Evolutionary conservation across 2,888 invertebrate genomes (phyloP), one percentile per base, ranked within the genome.

Genomic region (Meloe dianella): DNA sequence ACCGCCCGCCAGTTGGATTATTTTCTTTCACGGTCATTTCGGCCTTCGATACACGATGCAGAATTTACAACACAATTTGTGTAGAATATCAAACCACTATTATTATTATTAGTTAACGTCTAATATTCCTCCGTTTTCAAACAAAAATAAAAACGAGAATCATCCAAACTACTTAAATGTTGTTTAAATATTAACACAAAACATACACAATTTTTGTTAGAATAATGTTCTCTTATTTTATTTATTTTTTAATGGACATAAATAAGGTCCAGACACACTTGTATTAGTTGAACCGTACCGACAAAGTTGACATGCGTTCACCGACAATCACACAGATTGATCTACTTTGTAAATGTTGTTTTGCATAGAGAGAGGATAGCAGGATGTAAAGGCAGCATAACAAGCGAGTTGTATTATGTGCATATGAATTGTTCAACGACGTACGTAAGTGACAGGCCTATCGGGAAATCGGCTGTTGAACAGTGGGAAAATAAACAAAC

Each of bases 1-100:
- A 86, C 85, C 84, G 84, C 82, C 83, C 83, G 83, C 82, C 83
- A 83, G 81, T 82, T 81, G 82, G 82, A 82, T 84, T 82, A 82
- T 82, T 81, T 82, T 82, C 82, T 83, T 83, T 84, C 83, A 84
- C 82, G 82, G 82, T 83, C 83, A 82, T 82, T 82, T 83, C 80
- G 74, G 73, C 54, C 54, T 22, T 24, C 54, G 24, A 54, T 54
- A 54, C 59, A 65, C 68, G 47, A 71, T 65, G 64, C 65, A 47
- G 65, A 56, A 59, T 65, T 65, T 63, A 64, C 60, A 58, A 58
- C 64, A 65, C 64, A 68, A 72, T 71, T 69, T 64, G 60, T 63
- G 66, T 35, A 9, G 20, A 12, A 12, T 14, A n/a, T 4, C 14
- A n/a, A n/a, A 27, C 20, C 27, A 57, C n/a, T 12, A n/a, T n/a